These are phyloP conservation scores for Coleophora deauratella DNA, from an alignment of 2,888 invertebrate species.

Conservation along the genomic window DNA sequence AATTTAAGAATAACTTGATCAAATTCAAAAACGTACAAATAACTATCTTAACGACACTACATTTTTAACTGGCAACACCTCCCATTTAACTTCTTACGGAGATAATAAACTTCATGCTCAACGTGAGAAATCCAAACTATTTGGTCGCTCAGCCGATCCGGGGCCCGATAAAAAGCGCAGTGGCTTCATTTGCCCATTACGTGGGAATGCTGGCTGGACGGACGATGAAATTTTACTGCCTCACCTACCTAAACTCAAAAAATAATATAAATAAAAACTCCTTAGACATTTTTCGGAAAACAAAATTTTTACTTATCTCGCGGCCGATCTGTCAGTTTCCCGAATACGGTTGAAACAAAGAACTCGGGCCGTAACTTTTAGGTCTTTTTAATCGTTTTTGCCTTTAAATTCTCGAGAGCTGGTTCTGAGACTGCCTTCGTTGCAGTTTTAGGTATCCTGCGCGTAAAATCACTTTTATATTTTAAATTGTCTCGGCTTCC, in stretches of 20 bases:
- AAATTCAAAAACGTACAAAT: too few species aligned
- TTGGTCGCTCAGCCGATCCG: slow-evolving; percentile 1
- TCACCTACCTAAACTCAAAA: slow-evolving; percentile 17
- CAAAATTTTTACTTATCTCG: slow-evolving; percentile 29
- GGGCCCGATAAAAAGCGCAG: slow-evolving; percentile 22
- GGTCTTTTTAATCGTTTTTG: too few species aligned
- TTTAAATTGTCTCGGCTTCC: too few species aligned
- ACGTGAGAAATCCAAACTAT: background rate
- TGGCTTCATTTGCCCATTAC: slow-evolving; percentile 37
- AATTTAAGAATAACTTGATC: too few species aligned
- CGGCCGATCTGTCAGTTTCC: slow-evolving; percentile 40
- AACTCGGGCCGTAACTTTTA: too few species aligned
- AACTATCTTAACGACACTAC: too few species aligned
- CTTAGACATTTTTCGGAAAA: slow-evolving; percentile 16
- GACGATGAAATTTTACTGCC: slow-evolving; percentile 48
- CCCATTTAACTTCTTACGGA: background rate
- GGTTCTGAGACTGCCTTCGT: too few species aligned
- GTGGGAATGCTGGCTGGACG: slow-evolving; percentile 29
- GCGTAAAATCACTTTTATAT: too few species aligned
- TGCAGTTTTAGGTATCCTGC: too few species aligned
- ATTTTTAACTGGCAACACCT: too few species aligned
- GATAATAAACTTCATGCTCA: slow-evolving; percentile 1
- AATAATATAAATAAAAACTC: background rate
- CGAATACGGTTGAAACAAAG: slow-evolving; percentile 19
- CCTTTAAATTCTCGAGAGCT: too few species aligned